Evolutionary conservation across 2,797 vertebrate genomes (phyloP).

Genomic region (Ammospiza maritima): DNA sequence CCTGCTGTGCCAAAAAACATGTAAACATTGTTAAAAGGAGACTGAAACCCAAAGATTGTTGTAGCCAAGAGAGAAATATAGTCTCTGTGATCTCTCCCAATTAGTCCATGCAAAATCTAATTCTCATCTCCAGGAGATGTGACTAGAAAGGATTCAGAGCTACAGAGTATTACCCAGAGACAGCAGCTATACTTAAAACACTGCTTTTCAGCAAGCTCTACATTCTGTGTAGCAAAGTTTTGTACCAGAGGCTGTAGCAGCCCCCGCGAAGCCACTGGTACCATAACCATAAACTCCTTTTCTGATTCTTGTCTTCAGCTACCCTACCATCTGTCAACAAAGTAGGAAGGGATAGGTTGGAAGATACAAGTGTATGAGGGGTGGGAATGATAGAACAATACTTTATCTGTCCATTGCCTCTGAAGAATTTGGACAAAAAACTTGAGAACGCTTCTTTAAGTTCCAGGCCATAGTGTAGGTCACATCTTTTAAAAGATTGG

Average conservation of each 20-base stretch:
- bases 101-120: not conserved
- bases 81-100: not conserved
- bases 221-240: not conserved
- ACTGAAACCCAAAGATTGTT: not conserved
- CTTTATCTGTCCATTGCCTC: not conserved
- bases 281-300: not conserved
- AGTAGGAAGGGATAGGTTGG: not conserved
- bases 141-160: not conserved
- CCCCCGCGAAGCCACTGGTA: not conserved
- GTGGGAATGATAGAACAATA: not conserved
- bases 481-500: not conserved
- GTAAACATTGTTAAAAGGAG: not conserved
- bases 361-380: not conserved
- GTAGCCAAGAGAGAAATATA: not conserved
- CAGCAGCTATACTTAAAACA: conserved; percentile 5
- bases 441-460: not conserved
- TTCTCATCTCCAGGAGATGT: not conserved
- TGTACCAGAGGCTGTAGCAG: not conserved
- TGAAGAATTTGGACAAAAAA: not conserved
- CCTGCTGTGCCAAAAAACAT: not conserved
- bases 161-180: not conserved
- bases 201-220: not conserved
- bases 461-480: not conserved
- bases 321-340: not conserved
- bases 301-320: not conserved